Percentiles rank a stretch among this genome's conserved stretches.
phyloP scores from a whole-genome alignment of 1,140 invertebrate genomes.

The Anoplophora glabripennis region DNA sequence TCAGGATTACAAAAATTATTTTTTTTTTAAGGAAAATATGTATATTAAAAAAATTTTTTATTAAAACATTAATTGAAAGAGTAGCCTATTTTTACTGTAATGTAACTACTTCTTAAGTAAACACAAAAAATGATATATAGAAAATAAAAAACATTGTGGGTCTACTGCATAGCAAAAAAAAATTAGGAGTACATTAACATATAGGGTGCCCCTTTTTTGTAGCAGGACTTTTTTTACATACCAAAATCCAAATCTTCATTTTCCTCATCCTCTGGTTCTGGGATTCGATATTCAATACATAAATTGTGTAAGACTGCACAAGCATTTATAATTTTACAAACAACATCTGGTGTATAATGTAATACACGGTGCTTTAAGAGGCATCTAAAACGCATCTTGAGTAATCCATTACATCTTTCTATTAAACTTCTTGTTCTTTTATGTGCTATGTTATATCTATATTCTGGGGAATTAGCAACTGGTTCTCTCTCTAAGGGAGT shows the following conservation, averaged over 20 bases:
- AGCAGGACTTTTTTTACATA: neutral
- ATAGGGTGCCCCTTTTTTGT: too few species aligned
- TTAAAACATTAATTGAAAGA: too few species aligned
- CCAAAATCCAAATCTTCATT: neutral
- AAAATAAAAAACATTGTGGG: too few species aligned
- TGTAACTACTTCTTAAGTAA: too few species aligned
- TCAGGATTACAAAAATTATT: too few species aligned
- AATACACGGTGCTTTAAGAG: slow-evolving; percentile 35
- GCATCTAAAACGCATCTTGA: slow-evolving; percentile 39
- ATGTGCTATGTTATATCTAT: slow-evolving; percentile 12
- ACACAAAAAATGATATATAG: too few species aligned
- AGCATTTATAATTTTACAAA: slow-evolving; percentile 33
- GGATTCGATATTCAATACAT: slow-evolving; percentile 1
- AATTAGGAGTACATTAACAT: too few species aligned
- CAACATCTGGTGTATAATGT: slow-evolving; percentile 36
- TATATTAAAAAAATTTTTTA: too few species aligned
- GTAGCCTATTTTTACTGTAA: too few species aligned
- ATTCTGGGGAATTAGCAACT: slow-evolving; percentile 15
- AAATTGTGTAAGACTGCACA: slow-evolving; percentile 8
- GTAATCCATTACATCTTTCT: slow-evolving; percentile 37
- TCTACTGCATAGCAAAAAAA: too few species aligned
- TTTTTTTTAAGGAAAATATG: too few species aligned
- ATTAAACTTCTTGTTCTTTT: slow-evolving; percentile 23
- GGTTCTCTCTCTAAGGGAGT: slow-evolving; percentile 26
- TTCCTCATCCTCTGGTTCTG: neutral